Base-by-base conservation (phyloP, 2,113 vertebrate species). In the Pleuronectes platessa region DNA sequence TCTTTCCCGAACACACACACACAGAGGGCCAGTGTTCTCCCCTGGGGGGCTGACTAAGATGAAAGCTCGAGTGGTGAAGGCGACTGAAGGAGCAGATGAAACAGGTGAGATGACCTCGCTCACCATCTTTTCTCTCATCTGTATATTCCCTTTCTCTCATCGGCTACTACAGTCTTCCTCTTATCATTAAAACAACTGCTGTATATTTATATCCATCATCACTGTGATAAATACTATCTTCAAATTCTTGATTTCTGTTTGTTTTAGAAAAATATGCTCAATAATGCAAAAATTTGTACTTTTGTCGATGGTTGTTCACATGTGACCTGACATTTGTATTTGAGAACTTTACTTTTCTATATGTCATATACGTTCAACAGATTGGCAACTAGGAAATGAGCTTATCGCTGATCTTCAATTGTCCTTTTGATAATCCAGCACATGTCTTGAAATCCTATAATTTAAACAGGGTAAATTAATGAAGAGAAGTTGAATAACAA, bases 11-110 rank as follows among this genome's bases (percentile, higher is more conserved):
- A 5, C 70, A 79, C 61, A 81, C 61, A 81, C 73, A 85, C 77
- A 88, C 76, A 92, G 74, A 86, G 74, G 84, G 71, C 76, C 90
- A 88, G 85, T 92, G 90, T 93, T 93, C 89, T 89, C 86, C 89
- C 90, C 78, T 71, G 81, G 89, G 92, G 88, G 91, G 61, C 67
- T 61, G 69, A 68, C 73, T 15, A 56, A 93, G 91, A 94, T 93
- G 88, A 95, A 94, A 95, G 92, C 79, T 85, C 70, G 68, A 75
- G 80, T 87, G 78, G 76, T 89, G 88, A 85, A 77, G 85, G 82
- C 79, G 76, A 60, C 56, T 62, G 63, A 63, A 71, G 82, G 27
- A 85, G 72, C 40, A 86, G 86, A 92, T 90, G 76, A 88, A 89
- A 86, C 80, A 84, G 90, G 88, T 90, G 91, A 93, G 87, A 83